Percentiles rank a stretch among this genome's conserved stretches.
These are phyloP conservation scores for Tupaia tana DNA, from an alignment of 2,113 vertebrate species.

Conservation along the genomic window DNA sequence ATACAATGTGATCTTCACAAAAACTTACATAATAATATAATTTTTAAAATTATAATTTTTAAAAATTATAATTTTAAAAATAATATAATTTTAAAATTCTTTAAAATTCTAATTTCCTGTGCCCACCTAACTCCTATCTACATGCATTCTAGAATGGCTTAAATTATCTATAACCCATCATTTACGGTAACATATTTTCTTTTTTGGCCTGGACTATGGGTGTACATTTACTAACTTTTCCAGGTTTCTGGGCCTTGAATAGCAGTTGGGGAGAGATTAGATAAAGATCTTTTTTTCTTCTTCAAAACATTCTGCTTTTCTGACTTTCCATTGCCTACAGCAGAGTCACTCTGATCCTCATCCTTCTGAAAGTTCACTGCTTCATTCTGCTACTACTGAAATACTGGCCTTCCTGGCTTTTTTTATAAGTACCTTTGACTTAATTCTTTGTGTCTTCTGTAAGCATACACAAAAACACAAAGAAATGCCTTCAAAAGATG, in stretches of 20 bases:
- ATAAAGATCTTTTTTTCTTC: background rate
- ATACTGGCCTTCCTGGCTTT: background rate
- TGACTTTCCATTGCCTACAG: background rate
- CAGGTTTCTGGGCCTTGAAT: background rate
- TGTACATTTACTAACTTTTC: background rate
- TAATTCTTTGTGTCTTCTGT: background rate
- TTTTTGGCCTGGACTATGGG: background rate
- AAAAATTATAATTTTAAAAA: background rate
- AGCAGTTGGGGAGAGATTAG: background rate
- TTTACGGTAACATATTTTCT: background rate
- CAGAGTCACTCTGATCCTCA: background rate
- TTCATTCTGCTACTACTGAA: background rate
- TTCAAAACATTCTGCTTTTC: slow-evolving; percentile 14
- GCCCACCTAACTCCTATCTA: background rate
- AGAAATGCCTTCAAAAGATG: slow-evolving; percentile 18
- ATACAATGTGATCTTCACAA: background rate
- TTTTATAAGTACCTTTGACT: background rate
- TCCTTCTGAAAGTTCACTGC: background rate
- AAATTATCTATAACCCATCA: background rate
- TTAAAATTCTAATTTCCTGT: background rate
- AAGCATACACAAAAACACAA: slow-evolving; percentile 1
- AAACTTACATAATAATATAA: background rate
- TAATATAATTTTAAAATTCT: background rate
- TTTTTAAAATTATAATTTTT: background rate
- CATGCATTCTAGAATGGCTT: background rate